Conservation (phyloP, 2,888 invertebrate species). For the Stenurella melanura region DNA sequence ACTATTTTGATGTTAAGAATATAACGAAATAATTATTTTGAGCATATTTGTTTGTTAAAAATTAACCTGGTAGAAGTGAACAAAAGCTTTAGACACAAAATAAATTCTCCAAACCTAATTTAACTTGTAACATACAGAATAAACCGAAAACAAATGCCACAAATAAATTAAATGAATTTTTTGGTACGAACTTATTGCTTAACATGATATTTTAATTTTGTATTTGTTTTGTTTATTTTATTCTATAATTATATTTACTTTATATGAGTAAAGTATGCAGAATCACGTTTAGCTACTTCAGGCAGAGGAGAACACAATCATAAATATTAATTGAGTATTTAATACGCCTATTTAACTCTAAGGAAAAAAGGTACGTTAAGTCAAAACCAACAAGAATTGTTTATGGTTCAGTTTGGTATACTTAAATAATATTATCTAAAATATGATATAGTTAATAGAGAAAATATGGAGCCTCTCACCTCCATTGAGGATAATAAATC, state of each 20-base stretch:
- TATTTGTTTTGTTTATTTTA: conserved; percentile 6
- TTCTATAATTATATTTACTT: conserved; percentile 3
- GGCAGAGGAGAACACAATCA: not conserved
- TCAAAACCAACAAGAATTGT: no score
- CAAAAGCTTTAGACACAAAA: not conserved
- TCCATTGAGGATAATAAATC: no score
- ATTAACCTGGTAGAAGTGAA: not conserved
- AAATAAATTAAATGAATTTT: not conserved
- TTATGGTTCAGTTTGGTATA: no score
- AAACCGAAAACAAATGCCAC: not conserved
- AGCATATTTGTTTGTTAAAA: no score
- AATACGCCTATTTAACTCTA: not conserved
- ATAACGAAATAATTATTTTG: no score
- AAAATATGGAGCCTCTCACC: no score
- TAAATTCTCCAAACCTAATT: conserved; percentile 1
- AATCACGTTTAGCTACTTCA: not conserved
- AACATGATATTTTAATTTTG: not conserved
- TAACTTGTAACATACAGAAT: not conserved
- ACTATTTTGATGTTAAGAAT: no score
- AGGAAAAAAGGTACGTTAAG: no score
- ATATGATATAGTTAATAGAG: no score
- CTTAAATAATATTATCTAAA: no score
- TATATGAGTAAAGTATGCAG: not conserved
- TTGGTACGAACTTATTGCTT: not conserved
- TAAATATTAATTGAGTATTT: not conserved